These are phyloP conservation scores for Myotis myotis DNA, from an alignment of 2,797 vertebrate genomes.

Conservation along the genomic window DNA sequence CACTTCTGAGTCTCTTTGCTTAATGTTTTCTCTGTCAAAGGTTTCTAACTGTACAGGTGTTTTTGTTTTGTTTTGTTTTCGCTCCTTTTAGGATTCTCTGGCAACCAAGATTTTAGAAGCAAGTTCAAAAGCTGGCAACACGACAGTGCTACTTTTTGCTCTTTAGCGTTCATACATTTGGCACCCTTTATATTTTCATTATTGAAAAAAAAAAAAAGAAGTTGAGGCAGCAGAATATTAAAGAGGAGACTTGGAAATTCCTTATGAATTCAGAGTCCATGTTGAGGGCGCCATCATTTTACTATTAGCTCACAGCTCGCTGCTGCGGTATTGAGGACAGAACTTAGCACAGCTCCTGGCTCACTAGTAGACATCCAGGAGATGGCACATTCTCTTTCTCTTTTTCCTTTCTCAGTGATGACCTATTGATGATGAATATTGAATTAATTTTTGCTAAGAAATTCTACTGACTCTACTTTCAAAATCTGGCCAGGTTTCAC, in stretches of 20 bases:
- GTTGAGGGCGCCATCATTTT: background rate
- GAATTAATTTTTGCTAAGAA: background rate
- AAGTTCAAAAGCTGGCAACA: background rate
- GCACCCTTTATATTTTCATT: background rate
- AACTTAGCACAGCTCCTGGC: background rate
- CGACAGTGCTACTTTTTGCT: slow-evolving; percentile 24
- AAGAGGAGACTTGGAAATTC: background rate
- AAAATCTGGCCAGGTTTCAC: background rate
- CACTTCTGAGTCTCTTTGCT: slow-evolving; percentile 4
- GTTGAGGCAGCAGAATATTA: background rate
- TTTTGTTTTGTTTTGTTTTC: background rate
- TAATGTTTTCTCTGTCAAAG: background rate
- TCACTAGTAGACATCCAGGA: background rate
- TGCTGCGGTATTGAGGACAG: no score
- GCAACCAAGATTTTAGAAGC: background rate
- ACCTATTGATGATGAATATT: background rate
- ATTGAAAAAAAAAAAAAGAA: background rate
- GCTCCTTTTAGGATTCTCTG: background rate
- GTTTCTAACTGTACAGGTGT: slow-evolving; percentile 8
- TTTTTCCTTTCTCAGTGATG: background rate
- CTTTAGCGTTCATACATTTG: background rate
- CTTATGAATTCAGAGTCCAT: background rate
- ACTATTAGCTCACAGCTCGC: background rate
- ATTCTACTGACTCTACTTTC: background rate
- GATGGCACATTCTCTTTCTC: background rate